Evolutionary conservation across 2,888 invertebrate genomes (phyloP).

Genomic region (Sceliomorpha sp.): DNA sequence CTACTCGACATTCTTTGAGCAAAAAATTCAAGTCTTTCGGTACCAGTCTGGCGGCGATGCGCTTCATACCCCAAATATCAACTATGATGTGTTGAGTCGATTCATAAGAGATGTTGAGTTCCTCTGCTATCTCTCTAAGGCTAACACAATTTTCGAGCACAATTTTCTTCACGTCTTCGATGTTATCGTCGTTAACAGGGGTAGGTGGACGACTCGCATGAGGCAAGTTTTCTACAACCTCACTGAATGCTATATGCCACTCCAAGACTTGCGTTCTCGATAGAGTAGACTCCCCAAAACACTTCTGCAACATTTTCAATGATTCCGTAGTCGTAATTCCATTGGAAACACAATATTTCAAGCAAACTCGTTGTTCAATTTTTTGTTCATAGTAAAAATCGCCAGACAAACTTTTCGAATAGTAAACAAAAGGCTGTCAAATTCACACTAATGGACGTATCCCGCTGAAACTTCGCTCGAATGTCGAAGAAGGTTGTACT

Average conservation of each 20-base stretch:
- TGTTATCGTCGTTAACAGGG: constrained; percentile 3
- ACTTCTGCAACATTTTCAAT: constrained; percentile 3
- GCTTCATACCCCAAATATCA: constrained; percentile 9
- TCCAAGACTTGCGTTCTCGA: constrained; percentile 2
- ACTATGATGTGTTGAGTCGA: constrained; percentile 3
- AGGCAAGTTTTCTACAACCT: constrained; percentile 6
- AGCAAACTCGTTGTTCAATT: constrained; percentile 2
- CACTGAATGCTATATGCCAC: not conserved
- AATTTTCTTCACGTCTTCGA: constrained; percentile 8
- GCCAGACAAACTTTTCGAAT: constrained; percentile 6
- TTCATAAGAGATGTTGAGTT: constrained; percentile 8
- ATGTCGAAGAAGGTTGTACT: constrained; percentile 7
- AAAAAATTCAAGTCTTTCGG: constrained; percentile 10
- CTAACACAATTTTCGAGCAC: constrained; percentile 9
- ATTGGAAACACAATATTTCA: constrained; percentile 2
- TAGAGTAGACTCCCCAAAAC: constrained; percentile 1
- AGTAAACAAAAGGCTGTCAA: constrained; percentile 4
- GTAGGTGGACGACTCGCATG: constrained; percentile 7
- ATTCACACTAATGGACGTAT: constrained; percentile 5
- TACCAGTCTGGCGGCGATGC: constrained; percentile 8
- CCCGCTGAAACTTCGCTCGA: too few species aligned
- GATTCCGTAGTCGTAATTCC: constrained; percentile 1
- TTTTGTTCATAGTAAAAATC: constrained; percentile 1
- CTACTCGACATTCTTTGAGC: constrained; percentile 5
- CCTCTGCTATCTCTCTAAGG: constrained; percentile 10